Conservation (phyloP, 2,888 invertebrate species). For the Cantharis lateralis region DNA sequence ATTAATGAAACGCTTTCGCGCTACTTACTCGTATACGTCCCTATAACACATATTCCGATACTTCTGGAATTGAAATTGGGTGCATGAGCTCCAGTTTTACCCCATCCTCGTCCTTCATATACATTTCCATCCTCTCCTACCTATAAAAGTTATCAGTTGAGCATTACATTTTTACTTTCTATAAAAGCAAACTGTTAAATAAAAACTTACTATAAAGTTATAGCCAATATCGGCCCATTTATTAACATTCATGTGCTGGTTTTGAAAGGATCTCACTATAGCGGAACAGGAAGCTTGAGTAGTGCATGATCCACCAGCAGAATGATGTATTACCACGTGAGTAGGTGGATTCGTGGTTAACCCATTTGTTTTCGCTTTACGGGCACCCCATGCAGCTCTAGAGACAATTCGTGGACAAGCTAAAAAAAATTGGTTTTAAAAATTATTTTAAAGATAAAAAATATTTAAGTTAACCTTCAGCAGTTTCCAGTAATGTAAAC, state of each 20-base stretch:
- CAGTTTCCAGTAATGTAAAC: background rate
- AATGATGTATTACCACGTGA: slow-evolving; percentile 56
- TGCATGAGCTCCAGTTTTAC: slow-evolving; percentile 63
- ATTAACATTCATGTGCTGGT: slow-evolving; percentile 44
- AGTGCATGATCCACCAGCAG: slow-evolving; percentile 49
- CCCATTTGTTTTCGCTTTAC: slow-evolving; percentile 31
- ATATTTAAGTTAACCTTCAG: background rate
- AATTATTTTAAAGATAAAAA: background rate
- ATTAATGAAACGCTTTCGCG: background rate
- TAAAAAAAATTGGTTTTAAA: background rate
- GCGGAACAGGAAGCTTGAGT: slow-evolving; percentile 49
- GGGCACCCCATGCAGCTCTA: slow-evolving; percentile 55
- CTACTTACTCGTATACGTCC: slow-evolving; percentile 53
- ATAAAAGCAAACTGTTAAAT: background rate
- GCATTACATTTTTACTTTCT: background rate
- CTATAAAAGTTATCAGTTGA: slow-evolving; percentile 39
- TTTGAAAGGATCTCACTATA: slow-evolving; percentile 53
- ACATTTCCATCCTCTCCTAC: slow-evolving; percentile 65
- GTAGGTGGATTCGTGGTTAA: slow-evolving; percentile 49
- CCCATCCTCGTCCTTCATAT: slow-evolving; percentile 67
- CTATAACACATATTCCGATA: slow-evolving; percentile 64
- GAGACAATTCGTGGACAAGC: slow-evolving; percentile 47
- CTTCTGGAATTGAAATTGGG: slow-evolving; percentile 62
- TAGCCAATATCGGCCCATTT: slow-evolving; percentile 51
- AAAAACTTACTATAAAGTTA: slow-evolving; percentile 50